A percentile compares a stretch with the other conserved stretches of the same genome.
Evolutionary conservation across 2,888 invertebrate species (phyloP).

Genomic region (Argynnis bischoffii): DNA sequence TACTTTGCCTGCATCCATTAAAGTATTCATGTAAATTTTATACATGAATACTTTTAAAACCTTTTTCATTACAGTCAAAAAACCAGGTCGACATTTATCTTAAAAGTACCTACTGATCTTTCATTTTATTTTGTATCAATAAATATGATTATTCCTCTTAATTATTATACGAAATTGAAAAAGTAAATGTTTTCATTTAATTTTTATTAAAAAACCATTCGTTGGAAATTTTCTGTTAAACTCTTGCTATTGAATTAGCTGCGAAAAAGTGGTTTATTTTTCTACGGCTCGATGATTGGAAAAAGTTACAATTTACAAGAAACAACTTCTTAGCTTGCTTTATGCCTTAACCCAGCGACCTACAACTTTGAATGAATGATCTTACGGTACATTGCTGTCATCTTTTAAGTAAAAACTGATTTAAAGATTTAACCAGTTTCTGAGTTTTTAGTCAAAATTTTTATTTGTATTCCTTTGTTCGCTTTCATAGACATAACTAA

Average conservation of each 20-base stretch:
- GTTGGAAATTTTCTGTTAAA: constrained; percentile 27
- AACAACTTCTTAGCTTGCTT: constrained; percentile 14
- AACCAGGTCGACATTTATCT: constrained; percentile 1
- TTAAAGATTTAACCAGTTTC: constrained; percentile 4
- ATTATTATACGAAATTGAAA: background rate
- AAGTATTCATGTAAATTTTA: background rate
- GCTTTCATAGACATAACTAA: too few relatives aligned
- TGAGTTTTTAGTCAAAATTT: background rate
- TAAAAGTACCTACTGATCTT: background rate
- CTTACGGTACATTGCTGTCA: constrained; percentile 10
- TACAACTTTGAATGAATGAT: constrained; percentile 3
- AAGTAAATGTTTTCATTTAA: background rate
- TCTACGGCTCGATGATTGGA: constrained; percentile 24
- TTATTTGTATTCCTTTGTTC: too few relatives aligned
- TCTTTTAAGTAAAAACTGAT: background rate
- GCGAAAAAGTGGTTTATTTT: constrained; percentile 29
- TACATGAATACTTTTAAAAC: constrained; percentile 1
- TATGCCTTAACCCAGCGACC: constrained; percentile 6
- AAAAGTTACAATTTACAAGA: constrained; percentile 24
- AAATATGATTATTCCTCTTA: too few relatives aligned
- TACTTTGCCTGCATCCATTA: background rate
- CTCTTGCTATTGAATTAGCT: constrained; percentile 32
- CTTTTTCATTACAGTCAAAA: constrained; percentile 2
- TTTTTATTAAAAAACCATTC: constrained; percentile 6
- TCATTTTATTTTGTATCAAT: too few relatives aligned